Evolutionary conservation across 2,113 vertebrate species (phyloP), one percentile per base, ranked within the genome.

Genomic region (Odontophorus gujanensis): DNA sequence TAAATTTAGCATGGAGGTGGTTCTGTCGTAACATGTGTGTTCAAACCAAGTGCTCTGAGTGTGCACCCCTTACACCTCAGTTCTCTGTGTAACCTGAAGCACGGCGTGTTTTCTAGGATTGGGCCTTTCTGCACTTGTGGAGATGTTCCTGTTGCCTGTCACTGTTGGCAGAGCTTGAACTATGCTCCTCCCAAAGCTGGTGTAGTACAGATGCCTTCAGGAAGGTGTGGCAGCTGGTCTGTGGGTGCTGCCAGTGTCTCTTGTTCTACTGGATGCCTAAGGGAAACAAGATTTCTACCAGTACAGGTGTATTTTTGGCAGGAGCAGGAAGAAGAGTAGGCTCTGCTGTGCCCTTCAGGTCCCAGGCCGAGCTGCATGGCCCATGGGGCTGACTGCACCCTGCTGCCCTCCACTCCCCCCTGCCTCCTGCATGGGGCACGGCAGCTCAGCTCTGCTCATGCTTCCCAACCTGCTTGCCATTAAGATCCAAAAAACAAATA

Each of bases 81-180:
- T 43, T 25, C 30, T 86, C 55, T 67, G 20, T 16, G 25, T 24
- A 38, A 28, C 78, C 38, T 95, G 81, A 84, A 78, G 53, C 34
- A 38, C 36, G 42, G 7, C 17, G 11, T 73, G 13, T 81, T 84
- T 89, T 72, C 34, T 32, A 66, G 53, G 68, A 62, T 13, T 12
- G 42, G 9, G 28, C 6, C 82, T 78, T 73, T 74, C 57, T 71
- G 19, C 36, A 21, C 40, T n/a, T 0, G 0, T 4, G 25, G 25
- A 76, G 15, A 19, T 47, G 13, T 3, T 78, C 14, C 30, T 67
- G 3, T 26, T 71, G 38, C 66, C 22, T 91, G 0, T 71, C 45
- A 59, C 30, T 45, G 17, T 48, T 73, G 68, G 45, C 40, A 40
- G 57, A 15, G 20, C 69, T 36, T 80, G 66, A 83, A 40, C 20